A percentile compares a stretch with the other conserved stretches of the same genome.
Conservation (phyloP, 2,888 invertebrate genomes). For the Glaucopsyche alexis region DNA sequence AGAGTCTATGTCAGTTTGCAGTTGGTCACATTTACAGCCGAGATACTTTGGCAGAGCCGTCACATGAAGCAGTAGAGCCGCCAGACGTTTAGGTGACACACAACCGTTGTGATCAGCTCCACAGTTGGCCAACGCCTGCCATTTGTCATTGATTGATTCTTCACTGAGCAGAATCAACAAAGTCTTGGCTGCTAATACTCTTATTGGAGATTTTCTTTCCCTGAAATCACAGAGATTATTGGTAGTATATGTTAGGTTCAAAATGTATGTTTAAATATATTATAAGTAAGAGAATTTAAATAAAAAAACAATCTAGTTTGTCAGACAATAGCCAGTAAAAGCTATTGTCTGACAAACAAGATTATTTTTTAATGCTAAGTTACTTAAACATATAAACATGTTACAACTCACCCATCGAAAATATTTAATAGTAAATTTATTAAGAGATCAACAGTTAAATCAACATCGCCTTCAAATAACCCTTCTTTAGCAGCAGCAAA, state of each 20-base stretch:
- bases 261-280: not conserved
- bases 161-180: conserved; percentile 83
- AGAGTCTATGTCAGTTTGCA: conserved; percentile 84
- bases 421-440: conserved; percentile 84
- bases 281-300: no score
- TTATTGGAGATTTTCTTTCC: conserved; percentile 80
- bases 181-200: conserved; percentile 85
- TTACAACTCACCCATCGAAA: conserved; percentile 81
- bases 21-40: conserved; percentile 80
- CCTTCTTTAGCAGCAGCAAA: conserved; percentile 86
- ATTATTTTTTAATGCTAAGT: no score
- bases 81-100: conserved; percentile 82
- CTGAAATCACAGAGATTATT: conserved; percentile 54
- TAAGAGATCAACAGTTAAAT: conserved; percentile 82
- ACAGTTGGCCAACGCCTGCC: conserved; percentile 84
- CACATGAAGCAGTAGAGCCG: conserved; percentile 81
- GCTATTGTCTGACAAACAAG: no score
- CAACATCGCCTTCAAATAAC: conserved; percentile 80
- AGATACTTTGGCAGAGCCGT: conserved; percentile 81
- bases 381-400: not conserved
- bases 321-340: no score
- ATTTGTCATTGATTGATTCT: conserved; percentile 81
- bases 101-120: conserved; percentile 88
- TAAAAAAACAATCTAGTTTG: no score
- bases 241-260: not conserved